Evolutionary conservation across 1,140 invertebrate species (phyloP), one percentile per base, ranked within the genome.

Genomic region (Stegodyphus mimosarum): DNA sequence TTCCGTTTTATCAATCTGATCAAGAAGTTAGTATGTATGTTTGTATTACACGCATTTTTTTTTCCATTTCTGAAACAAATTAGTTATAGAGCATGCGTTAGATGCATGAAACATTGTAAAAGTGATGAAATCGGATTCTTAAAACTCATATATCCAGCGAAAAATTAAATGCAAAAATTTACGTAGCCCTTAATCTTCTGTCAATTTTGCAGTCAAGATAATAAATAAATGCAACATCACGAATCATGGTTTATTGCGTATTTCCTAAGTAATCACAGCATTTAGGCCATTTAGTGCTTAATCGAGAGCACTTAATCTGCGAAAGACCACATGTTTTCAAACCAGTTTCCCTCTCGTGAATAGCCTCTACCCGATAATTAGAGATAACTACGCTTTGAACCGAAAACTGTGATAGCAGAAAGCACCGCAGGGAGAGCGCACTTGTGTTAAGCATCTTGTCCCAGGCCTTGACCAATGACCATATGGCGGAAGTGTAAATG

Each of bases 311-410:
- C 64, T 76, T 76, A 76, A 76, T 76, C 74, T 76, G 74, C 74
- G 18, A 48, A 50, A 76, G 74, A 76, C 74, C 74, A 76, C 74
- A 76, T 60, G 74, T 76, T 76, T 76, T 76, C 33, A 76, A 76
- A 76, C 74, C 74, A 76, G 74, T 76, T 76, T 60, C 33, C 55
- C 48, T 17, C 60, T 60, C 48, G 7, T n/a, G 74, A 76, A 49
- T 13, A 76, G 74, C 48, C 60, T 55, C 74, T 50, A 64, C 49
- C 60, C 74, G 74, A 76, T 76, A 76, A 76, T 76, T 76, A 76
- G 74, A 76, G 74, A 64, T 76, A 76, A 76, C 74, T 76, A 63
- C 64, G 74, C 74, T 60, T 33, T 76, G 74, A 64, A 76, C 33
- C 74, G 33, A 64, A 63, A 64, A 60, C 74, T 76, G 18, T 33